Percentiles rank a stretch among this genome's conserved stretches.
Evolutionary conservation across 2,888 invertebrate genomes (phyloP).

Genomic region (Nematopogon swammerdamellus): DNA sequence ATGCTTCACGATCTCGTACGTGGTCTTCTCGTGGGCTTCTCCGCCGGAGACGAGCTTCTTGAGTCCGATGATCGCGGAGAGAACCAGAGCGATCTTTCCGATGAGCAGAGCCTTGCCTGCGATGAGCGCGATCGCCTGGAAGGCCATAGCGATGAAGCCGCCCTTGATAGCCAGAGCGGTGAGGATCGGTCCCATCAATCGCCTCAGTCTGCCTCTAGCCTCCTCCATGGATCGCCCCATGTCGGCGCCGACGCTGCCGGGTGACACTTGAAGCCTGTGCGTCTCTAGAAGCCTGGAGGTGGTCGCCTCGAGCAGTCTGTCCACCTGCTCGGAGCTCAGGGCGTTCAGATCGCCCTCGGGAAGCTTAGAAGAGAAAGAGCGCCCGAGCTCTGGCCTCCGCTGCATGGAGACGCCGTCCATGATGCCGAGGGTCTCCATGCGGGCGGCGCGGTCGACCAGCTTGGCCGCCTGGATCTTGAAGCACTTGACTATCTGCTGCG

Average conservation of each 20-base stretch:
- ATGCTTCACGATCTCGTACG: slow-evolving; percentile 82
- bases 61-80: slow-evolving; percentile 75
- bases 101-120: slow-evolving; percentile 79
- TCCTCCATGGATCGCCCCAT: slow-evolving; percentile 46
- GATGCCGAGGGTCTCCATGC: slow-evolving; percentile 59
- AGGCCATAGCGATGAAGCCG: slow-evolving; percentile 69
- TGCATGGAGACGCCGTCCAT: slow-evolving; percentile 61
- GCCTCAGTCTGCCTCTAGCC: slow-evolving; percentile 61
- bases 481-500: slow-evolving; percentile 65
- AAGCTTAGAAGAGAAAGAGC: slow-evolving; percentile 45
- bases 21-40: slow-evolving; percentile 73
- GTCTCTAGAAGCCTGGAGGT: slow-evolving; percentile 58
- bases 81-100: slow-evolving; percentile 78
- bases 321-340: slow-evolving; percentile 58
- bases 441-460: slow-evolving; percentile 61
- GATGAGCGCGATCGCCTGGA: slow-evolving; percentile 70
- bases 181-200: slow-evolving; percentile 63
- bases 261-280: slow-evolving; percentile 56
- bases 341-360: slow-evolving; percentile 59
- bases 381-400: slow-evolving; percentile 37
- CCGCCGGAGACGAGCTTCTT: slow-evolving; percentile 70
- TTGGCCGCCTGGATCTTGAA: slow-evolving; percentile 68
- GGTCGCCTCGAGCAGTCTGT: slow-evolving; percentile 54
- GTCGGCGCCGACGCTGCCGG: slow-evolving; percentile 34
- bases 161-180: slow-evolving; percentile 70